These are phyloP conservation scores for Taenioides sp. DNA, from an alignment of 2,797 vertebrate genomes.

Conservation along the genomic window DNA sequence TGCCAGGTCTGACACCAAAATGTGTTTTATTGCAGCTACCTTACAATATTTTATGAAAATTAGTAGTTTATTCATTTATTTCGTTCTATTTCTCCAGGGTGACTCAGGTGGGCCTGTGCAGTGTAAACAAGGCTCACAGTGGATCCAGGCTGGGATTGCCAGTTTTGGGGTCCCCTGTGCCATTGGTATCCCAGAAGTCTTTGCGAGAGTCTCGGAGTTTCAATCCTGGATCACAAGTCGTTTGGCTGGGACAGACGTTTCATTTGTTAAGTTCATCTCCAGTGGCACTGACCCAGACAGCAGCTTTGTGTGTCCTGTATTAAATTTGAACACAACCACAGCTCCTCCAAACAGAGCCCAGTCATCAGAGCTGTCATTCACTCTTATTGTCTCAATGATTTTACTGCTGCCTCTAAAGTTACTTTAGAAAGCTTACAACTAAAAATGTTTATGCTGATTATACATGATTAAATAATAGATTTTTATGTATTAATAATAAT, in stretches of 20 bases:
- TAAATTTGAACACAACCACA: background rate
- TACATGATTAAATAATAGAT: background rate
- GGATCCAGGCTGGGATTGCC: slow-evolving; percentile 67
- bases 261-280: slow-evolving; percentile 51
- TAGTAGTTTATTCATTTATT: background rate
- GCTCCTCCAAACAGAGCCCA: background rate
- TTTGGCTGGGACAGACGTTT: slow-evolving; percentile 4
- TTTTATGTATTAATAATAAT: background rate
- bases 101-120: slow-evolving; percentile 76
- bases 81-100: slow-evolving; percentile 47
- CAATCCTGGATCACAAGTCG: slow-evolving; percentile 57
- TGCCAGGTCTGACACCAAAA: slow-evolving; percentile 60
- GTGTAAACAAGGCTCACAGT: slow-evolving; percentile 57
- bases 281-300: slow-evolving; percentile 43
- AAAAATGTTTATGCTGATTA: background rate
- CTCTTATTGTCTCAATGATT: background rate
- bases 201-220: slow-evolving; percentile 61
- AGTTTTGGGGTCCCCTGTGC: slow-evolving; percentile 70
- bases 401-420: background rate
- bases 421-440: background rate
- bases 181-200: slow-evolving; percentile 58
- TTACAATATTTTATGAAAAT: background rate
- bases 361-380: background rate
- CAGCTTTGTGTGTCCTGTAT: slow-evolving; percentile 39
- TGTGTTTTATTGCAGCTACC: background rate